Conservation (phyloP, 2,888 invertebrate species). For the Pyralis farinalis region DNA sequence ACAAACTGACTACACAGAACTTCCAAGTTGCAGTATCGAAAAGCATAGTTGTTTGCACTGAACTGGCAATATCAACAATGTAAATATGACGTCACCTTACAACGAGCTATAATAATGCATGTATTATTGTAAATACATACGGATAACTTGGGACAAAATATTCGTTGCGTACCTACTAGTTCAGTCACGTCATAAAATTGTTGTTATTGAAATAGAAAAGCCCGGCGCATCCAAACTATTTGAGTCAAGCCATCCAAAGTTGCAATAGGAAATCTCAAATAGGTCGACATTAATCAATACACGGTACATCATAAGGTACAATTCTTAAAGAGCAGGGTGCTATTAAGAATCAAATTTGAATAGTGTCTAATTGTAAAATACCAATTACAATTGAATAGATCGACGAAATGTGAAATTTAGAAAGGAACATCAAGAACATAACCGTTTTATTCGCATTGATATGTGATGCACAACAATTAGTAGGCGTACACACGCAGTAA, state of each 20-base stretch:
- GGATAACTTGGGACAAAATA: too few relatives aligned
- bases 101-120: background rate
- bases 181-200: too few relatives aligned
- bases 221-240: slow-evolving; percentile 13
- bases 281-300: slow-evolving; percentile 1
- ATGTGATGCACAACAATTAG: slow-evolving; percentile 42
- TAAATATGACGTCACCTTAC: background rate
- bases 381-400: slow-evolving; percentile 17
- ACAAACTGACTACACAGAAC: slow-evolving; percentile 61
- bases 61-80: background rate
- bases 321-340: slow-evolving; percentile 54
- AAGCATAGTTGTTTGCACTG: slow-evolving; percentile 24
- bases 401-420: slow-evolving; percentile 9
- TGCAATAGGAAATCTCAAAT: slow-evolving; percentile 17
- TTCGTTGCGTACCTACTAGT: too few relatives aligned
- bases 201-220: too few relatives aligned
- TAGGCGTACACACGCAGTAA: slow-evolving; percentile 16
- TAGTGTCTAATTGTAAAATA: slow-evolving; percentile 23
- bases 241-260: slow-evolving; percentile 35
- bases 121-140: too few relatives aligned
- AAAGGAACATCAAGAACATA: slow-evolving; percentile 26
- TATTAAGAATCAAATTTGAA: slow-evolving; percentile 41
- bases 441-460: slow-evolving; percentile 35
- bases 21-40: slow-evolving; percentile 41
- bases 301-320: slow-evolving; percentile 15